phyloP scores from a whole-genome alignment of 1,140 invertebrate genomes.

The Oncopeltus fasciatus region DNA sequence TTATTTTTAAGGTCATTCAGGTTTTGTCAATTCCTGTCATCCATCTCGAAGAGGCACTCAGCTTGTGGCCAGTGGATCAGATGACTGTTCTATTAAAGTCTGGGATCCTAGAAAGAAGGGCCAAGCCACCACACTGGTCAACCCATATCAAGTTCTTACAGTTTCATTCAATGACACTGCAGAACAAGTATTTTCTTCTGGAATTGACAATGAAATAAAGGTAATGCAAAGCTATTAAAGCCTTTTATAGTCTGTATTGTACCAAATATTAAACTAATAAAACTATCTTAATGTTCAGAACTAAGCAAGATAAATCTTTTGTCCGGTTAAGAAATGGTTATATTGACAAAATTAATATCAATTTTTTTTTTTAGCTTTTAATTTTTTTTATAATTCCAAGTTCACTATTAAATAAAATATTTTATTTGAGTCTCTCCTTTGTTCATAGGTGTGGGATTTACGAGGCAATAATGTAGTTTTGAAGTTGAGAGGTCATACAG shows the following conservation, averaged over 20 bases:
- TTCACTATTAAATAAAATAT: not conserved
- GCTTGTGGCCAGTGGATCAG: conserved; percentile 80
- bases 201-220: conserved; percentile 96
- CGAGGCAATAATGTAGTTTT: conserved; percentile 79
- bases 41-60: conserved; percentile 72
- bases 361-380: no score
- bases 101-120: conserved; percentile 75
- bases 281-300: no score
- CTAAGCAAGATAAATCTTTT: not conserved
- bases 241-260: no score
- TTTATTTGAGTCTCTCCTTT: not conserved
- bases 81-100: conserved; percentile 84
- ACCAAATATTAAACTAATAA: no score
- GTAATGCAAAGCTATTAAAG: no score
- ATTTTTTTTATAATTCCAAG: no score
- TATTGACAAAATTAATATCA: no score
- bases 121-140: conserved; percentile 62
- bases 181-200: conserved; percentile 77
- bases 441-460: conserved; percentile 73
- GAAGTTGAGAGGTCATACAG: conserved; percentile 71
- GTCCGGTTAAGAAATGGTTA: not conserved
- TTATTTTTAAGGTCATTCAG: conserved; percentile 50
- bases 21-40: conserved; percentile 76
- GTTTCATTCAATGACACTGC: conserved; percentile 92
- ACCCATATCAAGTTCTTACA: conserved; percentile 71